These are phyloP conservation scores for Eumerus sabulonum DNA, from an alignment of 2,888 invertebrate species.

Conservation along the genomic window DNA sequence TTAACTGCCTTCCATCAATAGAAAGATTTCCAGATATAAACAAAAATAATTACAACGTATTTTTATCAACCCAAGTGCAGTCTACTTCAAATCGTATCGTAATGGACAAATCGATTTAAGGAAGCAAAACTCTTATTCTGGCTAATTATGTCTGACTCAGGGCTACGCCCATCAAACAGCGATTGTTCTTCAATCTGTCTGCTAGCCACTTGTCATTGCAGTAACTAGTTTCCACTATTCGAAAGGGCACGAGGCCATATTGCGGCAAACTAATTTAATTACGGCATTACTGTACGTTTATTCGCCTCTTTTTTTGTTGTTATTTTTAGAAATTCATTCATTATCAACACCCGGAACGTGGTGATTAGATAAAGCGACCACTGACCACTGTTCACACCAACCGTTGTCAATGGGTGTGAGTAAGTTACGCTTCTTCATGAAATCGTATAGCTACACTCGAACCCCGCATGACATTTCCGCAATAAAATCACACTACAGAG, in stretches of 20 bases:
- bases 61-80: constrained; percentile 1
- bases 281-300: constrained; percentile 3
- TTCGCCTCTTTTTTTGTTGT: not conserved
- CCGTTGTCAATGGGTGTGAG: constrained; percentile 8
- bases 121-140: not conserved
- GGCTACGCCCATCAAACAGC: not conserved
- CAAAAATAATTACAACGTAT: too few species aligned
- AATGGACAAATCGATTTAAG: constrained; percentile 1
- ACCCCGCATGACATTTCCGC: constrained; percentile 11
- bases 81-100: not conserved
- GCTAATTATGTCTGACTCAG: constrained; percentile 11
- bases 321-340: constrained; percentile 42
- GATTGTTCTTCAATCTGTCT: not conserved
- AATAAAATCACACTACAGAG: constrained; percentile 14
- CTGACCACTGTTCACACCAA: constrained; percentile 1
- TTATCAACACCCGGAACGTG: constrained; percentile 15
- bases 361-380: constrained; percentile 38
- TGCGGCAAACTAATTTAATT: constrained; percentile 35
- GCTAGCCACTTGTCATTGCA: constrained; percentile 1
- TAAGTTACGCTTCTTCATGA: constrained; percentile 14
- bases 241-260: not conserved
- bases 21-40: too few species aligned
- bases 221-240: not conserved
- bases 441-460: not conserved
- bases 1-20: too few species aligned